Evolutionary conservation across 2,797 vertebrate species (phyloP), one percentile per base, ranked within the genome.

Genomic region (Micropoecilia bifurca): DNA sequence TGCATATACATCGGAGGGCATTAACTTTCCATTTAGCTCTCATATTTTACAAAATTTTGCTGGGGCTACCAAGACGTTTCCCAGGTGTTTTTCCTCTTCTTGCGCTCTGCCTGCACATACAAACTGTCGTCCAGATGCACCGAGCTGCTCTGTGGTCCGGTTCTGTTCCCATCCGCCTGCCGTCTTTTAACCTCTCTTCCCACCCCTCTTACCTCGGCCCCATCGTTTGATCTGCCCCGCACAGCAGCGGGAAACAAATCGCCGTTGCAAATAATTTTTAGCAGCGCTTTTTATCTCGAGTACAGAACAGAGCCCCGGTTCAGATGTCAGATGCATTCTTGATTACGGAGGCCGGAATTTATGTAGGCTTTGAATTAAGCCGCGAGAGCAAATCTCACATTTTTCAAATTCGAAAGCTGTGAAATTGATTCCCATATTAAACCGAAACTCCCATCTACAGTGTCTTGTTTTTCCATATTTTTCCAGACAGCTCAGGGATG

Each of bases 31-130:
- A 61, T 72, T 81, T 79, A 61, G 43, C 82, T 53, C 73, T 84
- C 76, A 85, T 83, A 83, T 85, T 83, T 84, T 33, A 83, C 68
- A 80, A 78, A 72, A 75, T 77, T 36, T 47, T 74, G 63, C 53
- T 74, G 79, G 86, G 83, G 77, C 85, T 77, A 30, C 80, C 86
- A 39, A 39, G 80, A 90, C 53, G 61, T 72, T 79, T 61, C 72
- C 43, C 89, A 90, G 88, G 83, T 93, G 90, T 41, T 61, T 80
- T 74, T 74, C 76, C 46, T 85, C 76, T 43, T 74, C 71, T 57
- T 36, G 22, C 53, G 71, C 80, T 77, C 68, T 28, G 45, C 10
- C 39, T 71, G 66, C 76, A 80, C 80, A 80, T 66, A 80, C 82
- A 83, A 80, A 77, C 83, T 78, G 81, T 85, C 83, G 78, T 53